Base-by-base conservation (phyloP, 2,797 vertebrate genomes). In the Ptychobarbus kaznakovi region DNA sequence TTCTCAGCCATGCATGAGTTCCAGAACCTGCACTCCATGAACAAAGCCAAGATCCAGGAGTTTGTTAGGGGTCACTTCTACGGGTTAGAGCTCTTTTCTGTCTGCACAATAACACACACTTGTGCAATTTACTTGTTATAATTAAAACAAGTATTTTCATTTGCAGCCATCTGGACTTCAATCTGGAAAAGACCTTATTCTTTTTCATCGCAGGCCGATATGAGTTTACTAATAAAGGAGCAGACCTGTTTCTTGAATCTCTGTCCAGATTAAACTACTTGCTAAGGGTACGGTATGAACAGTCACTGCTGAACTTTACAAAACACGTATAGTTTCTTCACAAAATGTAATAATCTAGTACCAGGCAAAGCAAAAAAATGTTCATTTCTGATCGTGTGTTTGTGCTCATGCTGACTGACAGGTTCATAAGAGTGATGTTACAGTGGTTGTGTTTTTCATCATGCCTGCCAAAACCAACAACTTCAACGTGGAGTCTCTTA, bases 401-500 rank as follows among this genome's bases (percentile, higher is more conserved):
- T 72, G 46, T 78, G 35, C 77, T 20, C 18, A 65, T 32, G 56
- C 56, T 70, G 70, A 38, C 32, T 77, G 2, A 78, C 91, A 99
- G 98, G 95, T 99, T 80, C 97, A 98, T 86, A 97, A 93, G 89
- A 96, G 92, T 25, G 97, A 97, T 8, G 88, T 98, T 86, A 99
- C 98, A 0, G 97, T 98, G 16, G 91, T 99, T 0, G 98, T 97
- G 83, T 99, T 99, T 93, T 98, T 99, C 92, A 98, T 99, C 81
- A 99, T 99, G 98, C 98, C 98, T 7, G 96, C 98, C 44, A 97
- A 97, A 92, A 99, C 97, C 35, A 98, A 99, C 91, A 99, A 98
- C 92, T 99, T 99, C 91, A 99, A 99, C 0, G 97, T 99, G 93
- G 98, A 99, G 93, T 97, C 97, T 0, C 91, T 99, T 90, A 99